These are phyloP conservation scores for Sebastes cheni DNA, from an alignment of 2,797 vertebrate species.

Conservation along the genomic window DNA sequence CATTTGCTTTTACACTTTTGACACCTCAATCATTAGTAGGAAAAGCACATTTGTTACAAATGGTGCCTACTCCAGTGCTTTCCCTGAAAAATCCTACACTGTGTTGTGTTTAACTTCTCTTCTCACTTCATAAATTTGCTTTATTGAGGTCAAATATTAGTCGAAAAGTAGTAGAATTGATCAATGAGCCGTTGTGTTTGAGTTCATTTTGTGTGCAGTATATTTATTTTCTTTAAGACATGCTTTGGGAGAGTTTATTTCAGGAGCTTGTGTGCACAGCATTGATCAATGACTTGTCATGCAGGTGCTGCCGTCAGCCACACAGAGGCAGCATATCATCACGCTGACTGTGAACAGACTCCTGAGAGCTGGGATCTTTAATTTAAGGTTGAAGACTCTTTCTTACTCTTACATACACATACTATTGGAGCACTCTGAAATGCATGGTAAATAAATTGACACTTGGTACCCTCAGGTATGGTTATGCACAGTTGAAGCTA, in stretches of 20 bases:
- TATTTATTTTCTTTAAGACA: neutral
- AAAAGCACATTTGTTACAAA: neutral
- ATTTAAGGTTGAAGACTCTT: neutral
- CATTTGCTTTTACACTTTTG: neutral
- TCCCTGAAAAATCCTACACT: too few relatives aligned
- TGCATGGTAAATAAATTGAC: neutral
- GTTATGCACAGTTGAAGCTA: neutral
- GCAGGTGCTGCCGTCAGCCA: constrained; percentile 1
- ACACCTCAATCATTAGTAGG: neutral
- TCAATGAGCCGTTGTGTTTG: neutral
- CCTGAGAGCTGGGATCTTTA: neutral
- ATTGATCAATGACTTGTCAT: neutral
- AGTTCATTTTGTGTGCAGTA: neutral
- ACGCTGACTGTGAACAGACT: neutral
- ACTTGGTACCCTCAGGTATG: neutral
- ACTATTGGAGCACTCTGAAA: neutral
- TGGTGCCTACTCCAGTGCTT: too few relatives aligned
- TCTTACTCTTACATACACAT: neutral
- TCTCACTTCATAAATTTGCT: neutral
- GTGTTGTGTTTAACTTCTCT: neutral
- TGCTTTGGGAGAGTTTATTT: neutral
- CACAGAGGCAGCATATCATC: neutral
- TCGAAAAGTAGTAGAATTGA: neutral
- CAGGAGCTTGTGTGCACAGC: neutral
- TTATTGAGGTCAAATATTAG: neutral